Conservation (phyloP, 2,113 vertebrate species). For the Chamaetylas fuelleborni region DNA sequence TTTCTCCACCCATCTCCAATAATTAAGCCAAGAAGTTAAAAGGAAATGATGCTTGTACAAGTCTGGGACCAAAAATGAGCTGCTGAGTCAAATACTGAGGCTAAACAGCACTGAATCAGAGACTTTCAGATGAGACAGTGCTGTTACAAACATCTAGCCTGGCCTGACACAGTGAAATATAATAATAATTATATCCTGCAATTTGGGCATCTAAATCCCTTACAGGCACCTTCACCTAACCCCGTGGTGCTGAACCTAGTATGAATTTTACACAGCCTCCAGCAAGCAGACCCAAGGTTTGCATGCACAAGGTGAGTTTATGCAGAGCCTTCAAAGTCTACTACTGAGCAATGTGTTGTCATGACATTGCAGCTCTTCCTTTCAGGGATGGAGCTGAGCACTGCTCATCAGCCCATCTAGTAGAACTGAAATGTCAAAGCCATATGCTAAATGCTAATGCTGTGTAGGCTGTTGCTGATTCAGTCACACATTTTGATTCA, state of each 20-base stretch:
- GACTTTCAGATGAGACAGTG: background rate
- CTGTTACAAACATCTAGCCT: background rate
- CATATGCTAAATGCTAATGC: background rate
- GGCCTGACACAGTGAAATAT: background rate
- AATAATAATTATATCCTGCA: background rate
- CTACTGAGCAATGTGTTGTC: background rate
- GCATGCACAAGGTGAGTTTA: background rate
- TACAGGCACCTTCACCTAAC: background rate
- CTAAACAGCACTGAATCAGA: background rate
- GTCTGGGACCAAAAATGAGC: background rate
- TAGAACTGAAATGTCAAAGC: background rate
- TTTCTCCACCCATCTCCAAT: constrained; percentile 33
- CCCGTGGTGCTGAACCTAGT: fast-evolving
- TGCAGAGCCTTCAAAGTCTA: background rate
- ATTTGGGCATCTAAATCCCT: background rate
- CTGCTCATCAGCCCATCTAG: background rate
- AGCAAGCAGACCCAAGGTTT: background rate
- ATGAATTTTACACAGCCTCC: background rate
- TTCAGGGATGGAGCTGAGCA: background rate
- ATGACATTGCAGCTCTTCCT: background rate
- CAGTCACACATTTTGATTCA: background rate
- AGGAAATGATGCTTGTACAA: background rate
- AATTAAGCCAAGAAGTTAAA: constrained; percentile 28
- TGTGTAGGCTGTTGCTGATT: background rate
- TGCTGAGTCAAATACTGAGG: constrained; percentile 12